Percentiles rank a stretch among this genome's conserved stretches.
Conservation (phyloP, 2,113 vertebrate species). For the Sclerurus mexicanus region DNA sequence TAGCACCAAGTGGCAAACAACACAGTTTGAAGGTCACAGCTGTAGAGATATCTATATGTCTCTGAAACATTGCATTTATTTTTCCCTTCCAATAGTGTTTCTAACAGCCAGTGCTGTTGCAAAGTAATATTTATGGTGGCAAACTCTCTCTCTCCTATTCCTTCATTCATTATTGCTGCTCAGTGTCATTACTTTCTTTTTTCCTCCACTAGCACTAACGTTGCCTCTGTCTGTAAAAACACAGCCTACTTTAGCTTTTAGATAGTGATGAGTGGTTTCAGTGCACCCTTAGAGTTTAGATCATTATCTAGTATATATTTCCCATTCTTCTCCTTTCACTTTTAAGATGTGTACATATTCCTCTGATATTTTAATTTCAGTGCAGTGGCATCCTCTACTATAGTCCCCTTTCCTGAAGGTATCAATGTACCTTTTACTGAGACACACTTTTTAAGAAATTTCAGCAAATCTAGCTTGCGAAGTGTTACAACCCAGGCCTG, state of each 20-base stretch:
- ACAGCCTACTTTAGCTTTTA: neutral
- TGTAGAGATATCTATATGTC: neutral
- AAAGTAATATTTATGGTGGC: conserved; percentile 17
- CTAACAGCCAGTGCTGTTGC: neutral
- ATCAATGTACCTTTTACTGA: neutral
- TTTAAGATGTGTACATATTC: neutral
- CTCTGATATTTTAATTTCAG: neutral
- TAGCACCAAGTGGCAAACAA: neutral
- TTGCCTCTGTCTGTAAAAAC: neutral
- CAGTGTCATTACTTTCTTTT: neutral
- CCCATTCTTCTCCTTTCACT: neutral
- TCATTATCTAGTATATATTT: neutral
- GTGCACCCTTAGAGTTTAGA: neutral
- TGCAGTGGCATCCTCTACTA: neutral
- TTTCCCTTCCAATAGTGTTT: neutral
- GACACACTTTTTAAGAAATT: neutral
- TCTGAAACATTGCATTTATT: neutral
- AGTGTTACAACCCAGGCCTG: neutral
- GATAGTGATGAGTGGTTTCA: neutral
- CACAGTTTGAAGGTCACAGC: neutral
- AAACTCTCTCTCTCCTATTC: neutral
- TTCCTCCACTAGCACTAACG: neutral
- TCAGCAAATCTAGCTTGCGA: neutral
- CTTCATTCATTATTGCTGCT: neutral
- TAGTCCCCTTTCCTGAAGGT: neutral